phyloP scores from a whole-genome alignment of 1,140 invertebrate species.

The Yoshiicerus persimilis region DNA sequence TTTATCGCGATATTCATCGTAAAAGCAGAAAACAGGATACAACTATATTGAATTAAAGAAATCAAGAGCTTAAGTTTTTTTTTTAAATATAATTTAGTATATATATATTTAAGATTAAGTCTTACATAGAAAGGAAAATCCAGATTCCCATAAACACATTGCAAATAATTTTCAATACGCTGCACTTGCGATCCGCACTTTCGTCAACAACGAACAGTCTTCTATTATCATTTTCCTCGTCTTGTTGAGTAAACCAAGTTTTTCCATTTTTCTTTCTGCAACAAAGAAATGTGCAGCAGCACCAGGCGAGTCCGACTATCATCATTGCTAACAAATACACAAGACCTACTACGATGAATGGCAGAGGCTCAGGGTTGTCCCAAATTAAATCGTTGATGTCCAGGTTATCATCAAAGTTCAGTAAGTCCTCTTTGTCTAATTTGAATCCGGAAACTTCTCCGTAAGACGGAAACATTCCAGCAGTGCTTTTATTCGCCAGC shows the following conservation, averaged over 20 bases:
- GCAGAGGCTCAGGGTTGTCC: not conserved
- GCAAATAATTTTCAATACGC: not conserved
- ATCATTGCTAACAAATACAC: not conserved
- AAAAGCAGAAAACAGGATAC: not conserved
- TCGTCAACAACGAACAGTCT: no score
- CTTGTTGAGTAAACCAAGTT: no score
- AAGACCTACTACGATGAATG: not conserved
- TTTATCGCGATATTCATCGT: not conserved
- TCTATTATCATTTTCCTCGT: not conserved
- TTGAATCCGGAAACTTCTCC: not conserved
- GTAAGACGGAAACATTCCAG: not conserved
- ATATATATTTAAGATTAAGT: not conserved
- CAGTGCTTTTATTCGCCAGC: not conserved
- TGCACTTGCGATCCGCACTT: no score
- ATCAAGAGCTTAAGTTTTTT: not conserved
- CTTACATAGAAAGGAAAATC: not conserved
- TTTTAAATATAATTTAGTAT: no score
- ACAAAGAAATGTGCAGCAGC: not conserved
- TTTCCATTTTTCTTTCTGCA: not conserved
- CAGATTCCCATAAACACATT: not conserved
- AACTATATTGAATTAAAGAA: not conserved
- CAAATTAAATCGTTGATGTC: not conserved
- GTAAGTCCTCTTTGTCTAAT: not conserved
- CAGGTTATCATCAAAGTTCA: not conserved
- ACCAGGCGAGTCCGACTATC: not conserved